These are phyloP conservation scores for Neodiprion fabricii DNA, from an alignment of 1,140 invertebrate genomes.

Conservation along the genomic window DNA sequence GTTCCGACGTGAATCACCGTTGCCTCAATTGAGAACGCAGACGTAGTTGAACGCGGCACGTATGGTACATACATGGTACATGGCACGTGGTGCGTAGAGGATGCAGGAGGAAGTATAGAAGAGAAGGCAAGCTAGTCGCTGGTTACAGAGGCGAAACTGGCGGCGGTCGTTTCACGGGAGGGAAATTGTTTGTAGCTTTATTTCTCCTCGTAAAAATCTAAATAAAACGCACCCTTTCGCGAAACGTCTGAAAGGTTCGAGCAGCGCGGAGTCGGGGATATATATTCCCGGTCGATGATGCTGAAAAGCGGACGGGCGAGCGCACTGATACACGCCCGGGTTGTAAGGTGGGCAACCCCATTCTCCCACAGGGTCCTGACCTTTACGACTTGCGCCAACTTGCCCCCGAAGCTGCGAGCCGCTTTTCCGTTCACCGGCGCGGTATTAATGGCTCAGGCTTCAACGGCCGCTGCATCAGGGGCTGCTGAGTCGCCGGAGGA, in stretches of 20 bases:
- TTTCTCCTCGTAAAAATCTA: conserved; percentile 8
- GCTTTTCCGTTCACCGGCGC: too few species aligned
- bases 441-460: too few species aligned
- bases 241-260: not conserved
- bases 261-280: too few species aligned
- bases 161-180: not conserved
- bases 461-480: too few species aligned
- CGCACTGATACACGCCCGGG: too few species aligned
- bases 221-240: not conserved
- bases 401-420: too few species aligned
- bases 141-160: too few species aligned
- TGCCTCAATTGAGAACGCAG: not conserved
- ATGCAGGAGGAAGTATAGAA: not conserved
- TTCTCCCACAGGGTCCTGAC: too few species aligned
- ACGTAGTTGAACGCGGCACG: not conserved
- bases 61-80: not conserved
- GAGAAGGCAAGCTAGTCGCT: not conserved
- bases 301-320: not conserved
- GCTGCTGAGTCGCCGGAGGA: too few species aligned
- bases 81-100: not conserved
- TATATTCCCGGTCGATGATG: not conserved
- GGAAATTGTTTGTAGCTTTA: conserved; percentile 15
- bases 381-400: too few species aligned
- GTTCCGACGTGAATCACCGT: not conserved
- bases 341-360: too few species aligned